A percentile compares a stretch with the other conserved stretches of the same genome.
Evolutionary conservation across 2,888 invertebrate genomes (phyloP).

Genomic region (Scelioninae gen. 1): DNA sequence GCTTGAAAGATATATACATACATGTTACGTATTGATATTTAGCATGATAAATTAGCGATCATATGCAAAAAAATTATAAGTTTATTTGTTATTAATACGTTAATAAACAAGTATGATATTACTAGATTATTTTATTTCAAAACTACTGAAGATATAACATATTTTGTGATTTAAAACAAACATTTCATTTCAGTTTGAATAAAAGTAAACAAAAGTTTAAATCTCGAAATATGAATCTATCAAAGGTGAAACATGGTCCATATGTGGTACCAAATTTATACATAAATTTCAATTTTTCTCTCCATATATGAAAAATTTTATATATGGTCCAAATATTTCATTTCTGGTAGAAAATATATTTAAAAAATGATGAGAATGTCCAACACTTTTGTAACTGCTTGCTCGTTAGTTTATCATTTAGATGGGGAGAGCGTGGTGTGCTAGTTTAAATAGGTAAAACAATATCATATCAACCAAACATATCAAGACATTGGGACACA

Average conservation of each 20-base stretch:
- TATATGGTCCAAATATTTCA: too few species aligned
- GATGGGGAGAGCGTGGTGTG: not conserved
- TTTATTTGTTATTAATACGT: conserved; percentile 50
- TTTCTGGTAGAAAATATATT: not conserved
- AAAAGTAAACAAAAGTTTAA: too few species aligned
- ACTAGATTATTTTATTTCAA: conserved; percentile 55
- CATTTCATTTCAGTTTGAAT: too few species aligned
- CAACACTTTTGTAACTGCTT: conserved; percentile 15
- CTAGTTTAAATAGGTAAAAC: conserved; percentile 12
- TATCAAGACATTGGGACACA: conserved; percentile 39
- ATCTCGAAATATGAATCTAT: too few species aligned
- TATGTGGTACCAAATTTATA: too few species aligned
- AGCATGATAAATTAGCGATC: conserved; percentile 38
- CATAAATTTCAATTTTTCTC: too few species aligned
- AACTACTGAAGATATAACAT: not conserved
- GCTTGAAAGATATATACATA: conserved; percentile 34
- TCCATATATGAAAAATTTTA: too few species aligned
- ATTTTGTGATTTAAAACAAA: conserved; percentile 9
- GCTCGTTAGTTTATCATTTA: conserved; percentile 11
- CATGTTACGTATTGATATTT: conserved; percentile 39
- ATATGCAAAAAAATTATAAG: conserved; percentile 37
- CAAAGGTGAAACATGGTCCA: too few species aligned
- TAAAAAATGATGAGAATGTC: conserved; percentile 4
- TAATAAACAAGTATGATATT: conserved; percentile 55
- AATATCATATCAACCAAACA: conserved; percentile 58